phyloP scores from a whole-genome alignment of 2,888 invertebrate species.

The Pachydiplax longipennis region DNA sequence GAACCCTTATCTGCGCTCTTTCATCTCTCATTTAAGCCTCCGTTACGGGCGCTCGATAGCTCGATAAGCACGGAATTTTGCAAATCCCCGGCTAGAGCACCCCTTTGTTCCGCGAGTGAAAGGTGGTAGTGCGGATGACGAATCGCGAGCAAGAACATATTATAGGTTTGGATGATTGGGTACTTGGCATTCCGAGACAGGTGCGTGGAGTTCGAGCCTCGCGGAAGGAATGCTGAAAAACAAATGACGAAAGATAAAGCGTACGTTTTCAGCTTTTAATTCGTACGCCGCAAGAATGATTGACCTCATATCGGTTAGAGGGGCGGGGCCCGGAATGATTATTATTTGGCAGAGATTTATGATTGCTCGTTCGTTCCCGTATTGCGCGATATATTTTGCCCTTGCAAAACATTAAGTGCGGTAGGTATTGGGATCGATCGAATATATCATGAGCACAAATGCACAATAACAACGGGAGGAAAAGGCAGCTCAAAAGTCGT shows the following conservation, averaged over 20 bases:
- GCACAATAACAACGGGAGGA: too few relatives aligned
- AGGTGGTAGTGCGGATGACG: neutral
- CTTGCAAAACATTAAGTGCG: too few relatives aligned
- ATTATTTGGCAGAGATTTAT: neutral
- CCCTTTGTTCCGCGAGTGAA: neutral
- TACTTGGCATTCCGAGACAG: neutral
- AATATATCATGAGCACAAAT: too few relatives aligned
- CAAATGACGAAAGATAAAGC: neutral
- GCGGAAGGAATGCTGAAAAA: neutral
- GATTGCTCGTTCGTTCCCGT: neutral
- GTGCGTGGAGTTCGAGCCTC: neutral
- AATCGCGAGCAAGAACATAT: neutral
- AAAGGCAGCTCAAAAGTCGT: too few relatives aligned
- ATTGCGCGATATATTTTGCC: too few relatives aligned
- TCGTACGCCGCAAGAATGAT: neutral
- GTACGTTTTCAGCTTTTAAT: neutral
- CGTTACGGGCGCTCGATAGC: neutral
- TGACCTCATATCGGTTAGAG: neutral
- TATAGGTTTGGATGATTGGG: neutral
- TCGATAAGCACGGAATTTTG: neutral
- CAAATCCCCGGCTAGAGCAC: neutral
- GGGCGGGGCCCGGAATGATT: neutral
- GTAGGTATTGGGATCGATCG: too few relatives aligned
- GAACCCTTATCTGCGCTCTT: neutral
- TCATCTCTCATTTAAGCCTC: neutral